Conservation (phyloP, 2,797 vertebrate genomes). For the Melanotaenia maccullochi region DNA sequence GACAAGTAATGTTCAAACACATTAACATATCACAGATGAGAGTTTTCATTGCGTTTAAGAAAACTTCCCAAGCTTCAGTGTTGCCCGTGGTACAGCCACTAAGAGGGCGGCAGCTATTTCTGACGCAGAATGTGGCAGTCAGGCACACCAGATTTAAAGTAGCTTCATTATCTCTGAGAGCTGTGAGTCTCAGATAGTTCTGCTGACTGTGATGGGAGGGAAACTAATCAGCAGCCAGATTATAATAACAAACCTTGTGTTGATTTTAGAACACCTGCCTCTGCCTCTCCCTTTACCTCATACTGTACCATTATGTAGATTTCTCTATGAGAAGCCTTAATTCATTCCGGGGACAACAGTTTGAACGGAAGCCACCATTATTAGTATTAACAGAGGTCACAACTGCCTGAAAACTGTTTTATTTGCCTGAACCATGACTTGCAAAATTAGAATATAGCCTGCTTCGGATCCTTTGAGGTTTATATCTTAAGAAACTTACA, state of each 20-base stretch:
- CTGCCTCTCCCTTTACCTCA: background rate
- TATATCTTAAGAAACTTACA: slow-evolving; percentile 28
- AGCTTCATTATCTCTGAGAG: slow-evolving; percentile 11
- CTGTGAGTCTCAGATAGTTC: background rate
- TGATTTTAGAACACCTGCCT: background rate
- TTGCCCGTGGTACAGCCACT: background rate
- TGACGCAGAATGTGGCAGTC: background rate
- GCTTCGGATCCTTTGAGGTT: slow-evolving; percentile 12
- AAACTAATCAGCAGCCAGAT: background rate
- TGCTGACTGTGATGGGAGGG: slow-evolving; percentile 4
- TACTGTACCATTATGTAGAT: background rate
- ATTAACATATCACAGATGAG: background rate
- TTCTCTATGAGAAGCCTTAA: background rate
- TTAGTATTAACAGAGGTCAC: background rate
- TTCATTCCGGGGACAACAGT: too few species aligned
- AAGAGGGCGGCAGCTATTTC: background rate
- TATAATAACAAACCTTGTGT: background rate
- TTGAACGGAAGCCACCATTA: too few species aligned
- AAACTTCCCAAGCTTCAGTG: background rate
- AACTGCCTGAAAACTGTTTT: background rate
- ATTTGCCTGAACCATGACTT: background rate
- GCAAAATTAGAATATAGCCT: slow-evolving; percentile 4
- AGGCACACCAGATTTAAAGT: slow-evolving; percentile 1
- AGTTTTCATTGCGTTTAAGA: background rate
- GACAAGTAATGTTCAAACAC: background rate